Base-by-base conservation (phyloP, 1,140 invertebrate genomes). In the Apis laboriosa region DNA sequence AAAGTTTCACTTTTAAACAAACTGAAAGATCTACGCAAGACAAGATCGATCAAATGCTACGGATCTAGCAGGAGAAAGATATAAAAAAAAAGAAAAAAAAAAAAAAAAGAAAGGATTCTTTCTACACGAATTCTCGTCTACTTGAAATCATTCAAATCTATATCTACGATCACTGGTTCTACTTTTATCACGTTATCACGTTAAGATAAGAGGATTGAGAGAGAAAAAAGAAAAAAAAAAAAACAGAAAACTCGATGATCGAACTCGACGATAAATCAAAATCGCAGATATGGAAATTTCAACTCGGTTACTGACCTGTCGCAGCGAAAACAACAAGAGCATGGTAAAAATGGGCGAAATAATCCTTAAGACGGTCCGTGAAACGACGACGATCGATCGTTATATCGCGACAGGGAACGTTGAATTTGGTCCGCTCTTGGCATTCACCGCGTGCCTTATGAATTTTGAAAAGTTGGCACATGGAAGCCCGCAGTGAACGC, bases 361-460 rank as follows among this genome's bases (percentile, higher is more conserved):
- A 43, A 43, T 43, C 34, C 34, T 5, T 43, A 43, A 43, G 34
- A 43, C 34, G 34, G 34, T 53, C 64, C 64, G 15, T n/a, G 3
- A 13, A 51, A 61, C 24, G 28, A 56, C 17, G 0, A 63, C 21
- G 13, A 7, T 61, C 17, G 21, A 60, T 53, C n/a, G 49, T 21
- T 24, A 68, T 80, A 51, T 61, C 11, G 55, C 71, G 55, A 21
- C 28, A 82, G 51, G 76, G 73, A 82, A 84, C 84, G 95, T 93
- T 95, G 95, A 94, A 88, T 93, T 94, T 92, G 95, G 96, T 96
- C 96, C 96, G 96, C 97, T 97, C 97, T 98, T 98, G 97, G 97
- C 97, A 98, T 98, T 98, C 97, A 98, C 97, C 97, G 97, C 97
- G 97, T 98, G 97, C 97, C 97, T 98, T 98, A 98, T 97, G 97